Conservation (phyloP, 2,797 vertebrate species). For the Arnoldichthys spilopterus region DNA sequence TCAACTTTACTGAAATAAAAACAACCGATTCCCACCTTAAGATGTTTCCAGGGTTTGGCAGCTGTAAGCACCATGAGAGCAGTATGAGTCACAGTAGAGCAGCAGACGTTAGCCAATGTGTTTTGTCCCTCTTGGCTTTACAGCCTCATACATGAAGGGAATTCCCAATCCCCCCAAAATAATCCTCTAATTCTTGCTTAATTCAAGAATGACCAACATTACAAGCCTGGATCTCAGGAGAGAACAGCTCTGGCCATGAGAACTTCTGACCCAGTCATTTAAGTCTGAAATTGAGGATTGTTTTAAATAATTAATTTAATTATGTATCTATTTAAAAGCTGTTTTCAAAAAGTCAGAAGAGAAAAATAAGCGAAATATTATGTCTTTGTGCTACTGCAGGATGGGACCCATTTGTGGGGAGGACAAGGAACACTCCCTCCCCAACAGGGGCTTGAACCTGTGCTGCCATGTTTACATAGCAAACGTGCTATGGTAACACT, state of each 20-base stretch:
- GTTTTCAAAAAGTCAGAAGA: not conserved
- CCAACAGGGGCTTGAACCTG: too few relatives aligned
- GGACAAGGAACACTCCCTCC: too few relatives aligned
- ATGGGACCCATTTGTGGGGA: too few relatives aligned
- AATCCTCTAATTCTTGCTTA: conserved; percentile 5
- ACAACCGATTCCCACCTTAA: conserved; percentile 5
- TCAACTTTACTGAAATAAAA: conserved; percentile 8
- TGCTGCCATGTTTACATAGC: too few relatives aligned
- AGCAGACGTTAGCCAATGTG: not conserved
- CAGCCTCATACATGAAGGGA: conserved; percentile 11
- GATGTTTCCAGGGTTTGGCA: not conserved
- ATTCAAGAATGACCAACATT: conserved; percentile 13
- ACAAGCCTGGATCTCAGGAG: conserved; percentile 35
- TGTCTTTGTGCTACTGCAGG: not conserved
- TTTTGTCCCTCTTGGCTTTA: not conserved
- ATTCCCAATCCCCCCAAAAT: conserved; percentile 31
- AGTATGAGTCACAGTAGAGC: conserved; percentile 7
- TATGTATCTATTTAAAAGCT: too few relatives aligned
- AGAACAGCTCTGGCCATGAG: conserved; percentile 39
- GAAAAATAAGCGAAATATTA: not conserved
- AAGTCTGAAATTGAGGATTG: too few relatives aligned
- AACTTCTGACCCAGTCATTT: conserved; percentile 14
- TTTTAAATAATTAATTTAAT: too few relatives aligned
- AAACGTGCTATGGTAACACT: too few relatives aligned
- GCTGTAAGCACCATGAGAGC: not conserved